phyloP scores from a whole-genome alignment of 2,888 invertebrate genomes.

The Spisula subtruncata region DNA sequence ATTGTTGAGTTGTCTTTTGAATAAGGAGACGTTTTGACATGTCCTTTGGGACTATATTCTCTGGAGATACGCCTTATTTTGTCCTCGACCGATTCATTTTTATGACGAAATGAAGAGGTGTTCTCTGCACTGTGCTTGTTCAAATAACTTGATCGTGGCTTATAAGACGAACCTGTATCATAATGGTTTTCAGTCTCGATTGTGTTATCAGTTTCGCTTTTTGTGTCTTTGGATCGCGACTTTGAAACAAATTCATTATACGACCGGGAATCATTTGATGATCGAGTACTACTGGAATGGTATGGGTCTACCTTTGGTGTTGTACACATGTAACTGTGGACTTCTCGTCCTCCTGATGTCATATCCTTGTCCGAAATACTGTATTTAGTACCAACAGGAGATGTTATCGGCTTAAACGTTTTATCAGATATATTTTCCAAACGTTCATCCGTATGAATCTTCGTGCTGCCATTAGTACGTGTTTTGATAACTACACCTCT shows the following conservation, averaged over 20 bases:
- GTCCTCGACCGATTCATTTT: slow-evolving; percentile 46
- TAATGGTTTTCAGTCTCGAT: neutral
- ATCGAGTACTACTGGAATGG: neutral
- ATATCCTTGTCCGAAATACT: slow-evolving; percentile 66
- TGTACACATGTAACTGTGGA: slow-evolving; percentile 42
- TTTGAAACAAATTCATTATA: neutral
- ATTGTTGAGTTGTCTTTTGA: neutral
- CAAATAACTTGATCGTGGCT: neutral
- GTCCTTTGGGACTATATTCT: slow-evolving; percentile 58
- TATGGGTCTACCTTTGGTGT: slow-evolving; percentile 37
- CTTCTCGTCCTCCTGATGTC: slow-evolving; percentile 68
- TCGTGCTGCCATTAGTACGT: neutral
- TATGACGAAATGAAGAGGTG: neutral
- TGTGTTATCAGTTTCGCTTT: neutral
- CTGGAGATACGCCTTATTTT: slow-evolving; percentile 58
- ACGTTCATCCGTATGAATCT: neutral
- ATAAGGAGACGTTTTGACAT: slow-evolving; percentile 23
- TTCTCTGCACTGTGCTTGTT: neutral
- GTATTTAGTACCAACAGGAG: slow-evolving; percentile 26
- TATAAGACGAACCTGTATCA: neutral
- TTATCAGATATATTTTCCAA: neutral
- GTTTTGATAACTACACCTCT: neutral
- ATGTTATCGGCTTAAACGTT: slow-evolving; percentile 58
- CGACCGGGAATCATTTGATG: neutral
- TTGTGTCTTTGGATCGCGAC: neutral